These are phyloP conservation scores for Geococcyx californianus DNA, from an alignment of 2,113 vertebrate genomes.

Conservation along the genomic window DNA sequence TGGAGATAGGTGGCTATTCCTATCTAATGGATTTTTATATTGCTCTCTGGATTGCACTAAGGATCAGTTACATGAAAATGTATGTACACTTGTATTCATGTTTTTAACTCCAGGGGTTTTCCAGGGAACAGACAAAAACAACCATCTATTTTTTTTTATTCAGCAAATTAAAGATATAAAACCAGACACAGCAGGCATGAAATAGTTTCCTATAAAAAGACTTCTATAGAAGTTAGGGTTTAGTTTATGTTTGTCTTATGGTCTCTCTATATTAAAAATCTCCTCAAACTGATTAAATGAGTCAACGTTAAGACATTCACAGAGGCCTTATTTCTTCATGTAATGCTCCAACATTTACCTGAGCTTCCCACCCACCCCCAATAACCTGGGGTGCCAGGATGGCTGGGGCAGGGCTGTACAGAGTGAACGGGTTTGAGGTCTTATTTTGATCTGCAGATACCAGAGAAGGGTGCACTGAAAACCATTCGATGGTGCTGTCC, in stretches of 20 bases:
- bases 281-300: neutral
- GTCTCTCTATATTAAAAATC: neutral
- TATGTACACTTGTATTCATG: neutral
- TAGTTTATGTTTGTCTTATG: neutral
- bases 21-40: neutral
- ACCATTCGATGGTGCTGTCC: neutral
- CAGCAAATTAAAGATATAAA: neutral
- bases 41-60: neutral
- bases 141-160: neutral
- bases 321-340: neutral
- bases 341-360: neutral
- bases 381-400: neutral
- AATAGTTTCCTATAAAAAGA: neutral
- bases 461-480: neutral
- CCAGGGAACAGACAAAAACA: neutral
- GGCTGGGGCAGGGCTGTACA: neutral
- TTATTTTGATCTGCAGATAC: neutral
- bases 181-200: neutral
- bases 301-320: neutral
- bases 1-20: neutral
- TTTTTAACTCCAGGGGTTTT: neutral
- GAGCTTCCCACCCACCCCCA: no score
- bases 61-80: neutral
- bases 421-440: neutral
- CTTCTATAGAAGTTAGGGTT: neutral